Evolutionary conservation across 2,113 vertebrate genomes (phyloP).

Genomic region (Daphoenositta chrysoptera): DNA sequence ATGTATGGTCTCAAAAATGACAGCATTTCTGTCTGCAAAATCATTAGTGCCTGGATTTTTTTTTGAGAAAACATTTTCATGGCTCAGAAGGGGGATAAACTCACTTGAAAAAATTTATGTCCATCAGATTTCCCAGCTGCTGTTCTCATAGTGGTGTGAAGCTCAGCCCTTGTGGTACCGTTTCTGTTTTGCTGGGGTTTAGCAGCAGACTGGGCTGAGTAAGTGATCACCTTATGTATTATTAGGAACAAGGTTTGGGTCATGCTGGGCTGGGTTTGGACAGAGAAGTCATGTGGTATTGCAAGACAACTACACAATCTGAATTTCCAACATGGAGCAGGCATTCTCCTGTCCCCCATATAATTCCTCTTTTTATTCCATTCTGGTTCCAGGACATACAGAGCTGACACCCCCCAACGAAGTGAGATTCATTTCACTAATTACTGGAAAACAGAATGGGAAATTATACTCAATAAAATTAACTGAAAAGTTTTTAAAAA

Average conservation of each 20-base stretch:
- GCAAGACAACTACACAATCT: background rate
- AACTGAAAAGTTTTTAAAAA: background rate
- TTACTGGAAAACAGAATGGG: background rate
- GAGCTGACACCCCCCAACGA: background rate
- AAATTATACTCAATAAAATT: background rate
- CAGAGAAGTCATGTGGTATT: background rate
- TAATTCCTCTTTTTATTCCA: background rate
- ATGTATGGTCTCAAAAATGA: background rate
- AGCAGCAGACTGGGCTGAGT: background rate
- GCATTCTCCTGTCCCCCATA: background rate
- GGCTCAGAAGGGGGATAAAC: background rate
- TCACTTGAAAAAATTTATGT: background rate
- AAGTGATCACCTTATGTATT: background rate
- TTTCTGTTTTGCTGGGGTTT: background rate
- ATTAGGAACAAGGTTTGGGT: background rate
- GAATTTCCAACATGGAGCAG: background rate
- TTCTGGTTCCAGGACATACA: background rate
- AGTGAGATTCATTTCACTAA: background rate
- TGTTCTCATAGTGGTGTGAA: background rate
- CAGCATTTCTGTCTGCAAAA: background rate
- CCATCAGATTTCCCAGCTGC: background rate
- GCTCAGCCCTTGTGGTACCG: rapidly evolving
- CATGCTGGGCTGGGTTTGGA: background rate
- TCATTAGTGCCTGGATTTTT: background rate
- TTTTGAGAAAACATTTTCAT: background rate